phyloP scores from a whole-genome alignment of 2,888 invertebrate species.

The Nymphalis urticae region DNA sequence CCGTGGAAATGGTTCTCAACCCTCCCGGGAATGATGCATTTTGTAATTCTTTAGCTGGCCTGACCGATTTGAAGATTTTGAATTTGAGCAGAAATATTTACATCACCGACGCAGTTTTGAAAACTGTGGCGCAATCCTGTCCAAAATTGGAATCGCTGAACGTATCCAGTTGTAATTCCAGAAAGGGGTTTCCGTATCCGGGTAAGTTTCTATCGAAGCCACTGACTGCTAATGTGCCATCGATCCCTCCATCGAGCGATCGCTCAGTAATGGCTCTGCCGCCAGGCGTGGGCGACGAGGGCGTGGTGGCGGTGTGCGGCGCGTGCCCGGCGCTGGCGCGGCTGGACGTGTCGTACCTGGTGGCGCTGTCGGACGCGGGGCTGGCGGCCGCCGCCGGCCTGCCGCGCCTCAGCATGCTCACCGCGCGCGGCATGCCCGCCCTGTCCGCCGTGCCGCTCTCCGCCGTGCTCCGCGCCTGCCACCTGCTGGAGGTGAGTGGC shows the following conservation, averaged over 20 bases:
- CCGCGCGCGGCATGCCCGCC: conserved; percentile 55
- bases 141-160: conserved; percentile 69
- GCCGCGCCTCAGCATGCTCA: conserved; percentile 42
- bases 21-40: conserved; percentile 57
- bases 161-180: conserved; percentile 69
- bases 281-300: conserved; percentile 66
- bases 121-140: conserved; percentile 73
- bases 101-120: conserved; percentile 78
- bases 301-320: conserved; percentile 54
- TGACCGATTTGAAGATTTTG: conserved; percentile 70
- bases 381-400: conserved; percentile 49
- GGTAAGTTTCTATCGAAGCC: conserved; percentile 47
- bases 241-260: no score
- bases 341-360: conserved; percentile 70
- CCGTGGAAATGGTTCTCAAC: conserved; percentile 48
- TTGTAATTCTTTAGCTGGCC: conserved; percentile 60
- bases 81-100: conserved; percentile 70
- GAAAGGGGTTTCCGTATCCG: conserved; percentile 48
- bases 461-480: conserved; percentile 52
- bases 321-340: conserved; percentile 51
- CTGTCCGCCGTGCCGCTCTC: conserved; percentile 55
- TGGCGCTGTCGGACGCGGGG: conserved; percentile 54
- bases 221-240: no score
- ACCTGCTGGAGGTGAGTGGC: conserved; percentile 50
- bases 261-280: not conserved